Base-by-base conservation (phyloP, 2,888 invertebrate species). In the Callosobruchus maculatus region DNA sequence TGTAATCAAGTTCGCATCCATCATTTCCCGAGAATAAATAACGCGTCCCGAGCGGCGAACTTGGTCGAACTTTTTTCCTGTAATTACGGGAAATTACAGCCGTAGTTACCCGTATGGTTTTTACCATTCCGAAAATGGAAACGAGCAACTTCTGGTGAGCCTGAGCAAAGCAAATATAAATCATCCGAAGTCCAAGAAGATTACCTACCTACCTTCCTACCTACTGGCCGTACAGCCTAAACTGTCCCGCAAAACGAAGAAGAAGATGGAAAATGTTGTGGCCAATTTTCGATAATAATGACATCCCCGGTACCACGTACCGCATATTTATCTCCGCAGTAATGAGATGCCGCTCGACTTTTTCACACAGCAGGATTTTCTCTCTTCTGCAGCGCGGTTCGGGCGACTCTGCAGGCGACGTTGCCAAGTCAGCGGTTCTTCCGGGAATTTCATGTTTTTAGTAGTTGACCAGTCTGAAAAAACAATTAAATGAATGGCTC, bases 271-370 rank as follows among this genome's bases (percentile, higher is more conserved):
- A 49, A 49, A 49, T 49, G 49, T 49, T 49, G 49, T 49, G 49
- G 49, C 72, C 72, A 75, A 77, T 77, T 78, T 77, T 76, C 75
- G 78, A 78, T 78, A 78, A 78, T 78, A 77, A 78, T 77, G 78
- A 77, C 78, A 77, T 77, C 75, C 76, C 74, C 72, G 71, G 71
- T 49, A 49, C 74, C 78, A 74, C 78, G 74, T 76, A 74, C 73
- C 72, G 77, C 75, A 76, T 78, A 78, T 77, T 77, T 78, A 77
- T 77, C 76, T 76, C 72, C 68, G 76, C 74, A 73, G 77, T 79
- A 79, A 79, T 78, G 78, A 79, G 79, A 79, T 79, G 78, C 79
- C 79, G 77, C 76, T 73, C 74, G 73, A 77, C 74, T 73, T 78
- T 78, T 74, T 78, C 77, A 76, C 76, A 67, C 78, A 73, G 77